phyloP scores from a whole-genome alignment of 2,888 invertebrate genomes.

The Gisinianus flammeolus region DNA sequence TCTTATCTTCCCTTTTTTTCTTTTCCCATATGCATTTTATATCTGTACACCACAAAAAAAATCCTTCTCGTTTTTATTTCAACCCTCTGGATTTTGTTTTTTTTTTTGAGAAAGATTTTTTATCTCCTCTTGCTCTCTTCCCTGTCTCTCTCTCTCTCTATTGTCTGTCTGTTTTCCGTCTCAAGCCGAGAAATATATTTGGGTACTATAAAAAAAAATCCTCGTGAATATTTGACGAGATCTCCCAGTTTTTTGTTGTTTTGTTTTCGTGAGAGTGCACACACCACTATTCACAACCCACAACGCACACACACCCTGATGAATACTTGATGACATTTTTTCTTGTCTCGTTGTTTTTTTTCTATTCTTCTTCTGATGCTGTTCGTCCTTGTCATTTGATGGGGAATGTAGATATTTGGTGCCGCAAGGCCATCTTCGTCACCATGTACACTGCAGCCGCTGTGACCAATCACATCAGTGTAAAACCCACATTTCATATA shows the following conservation, averaged over 20 bases:
- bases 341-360: too few relatives aligned
- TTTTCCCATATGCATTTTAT: background rate
- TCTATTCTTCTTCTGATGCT: too few relatives aligned
- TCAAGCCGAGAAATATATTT: background rate
- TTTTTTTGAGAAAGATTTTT: background rate
- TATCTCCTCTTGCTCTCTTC: background rate
- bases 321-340: too few relatives aligned
- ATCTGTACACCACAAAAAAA: too few relatives aligned
- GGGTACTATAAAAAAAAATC: background rate
- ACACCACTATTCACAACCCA: too few relatives aligned
- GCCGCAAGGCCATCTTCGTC: conserved; percentile 46
- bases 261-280: too few relatives aligned
- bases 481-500: too few relatives aligned
- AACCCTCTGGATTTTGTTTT: background rate
- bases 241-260: too few relatives aligned
- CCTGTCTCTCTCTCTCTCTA: background rate
- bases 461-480: conserved; percentile 62
- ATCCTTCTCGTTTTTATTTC: background rate
- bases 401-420: conserved; percentile 43
- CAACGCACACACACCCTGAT: background rate
- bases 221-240: too few relatives aligned
- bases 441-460: conserved; percentile 46
- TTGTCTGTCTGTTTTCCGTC: background rate
- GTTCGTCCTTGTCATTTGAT: too few relatives aligned
- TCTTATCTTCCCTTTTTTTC: background rate